Evolutionary conservation across 2,113 vertebrate genomes (phyloP).

Genomic region (Stictonetta naevosa): DNA sequence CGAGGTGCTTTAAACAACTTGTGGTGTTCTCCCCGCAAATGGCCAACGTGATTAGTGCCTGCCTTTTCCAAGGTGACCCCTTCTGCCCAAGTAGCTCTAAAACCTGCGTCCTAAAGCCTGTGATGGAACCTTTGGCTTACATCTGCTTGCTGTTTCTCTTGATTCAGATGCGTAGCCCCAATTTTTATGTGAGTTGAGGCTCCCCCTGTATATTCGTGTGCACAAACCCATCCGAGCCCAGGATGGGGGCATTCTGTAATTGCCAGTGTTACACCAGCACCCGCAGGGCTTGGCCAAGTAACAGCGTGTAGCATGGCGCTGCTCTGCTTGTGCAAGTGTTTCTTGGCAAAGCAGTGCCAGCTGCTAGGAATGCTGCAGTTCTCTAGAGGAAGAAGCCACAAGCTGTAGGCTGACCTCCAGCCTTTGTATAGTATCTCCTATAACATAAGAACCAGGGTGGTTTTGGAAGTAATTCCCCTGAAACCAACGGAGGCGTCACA

Average conservation of each 20-base stretch:
- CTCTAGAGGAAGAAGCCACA: background rate
- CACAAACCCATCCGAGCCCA: accelerated
- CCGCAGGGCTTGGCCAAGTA: accelerated
- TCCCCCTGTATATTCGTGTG: no score
- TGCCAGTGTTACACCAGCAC: background rate
- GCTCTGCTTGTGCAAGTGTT: background rate
- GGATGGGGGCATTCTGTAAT: background rate
- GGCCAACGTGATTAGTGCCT: background rate
- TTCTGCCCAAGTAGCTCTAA: background rate
- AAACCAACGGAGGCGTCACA: background rate
- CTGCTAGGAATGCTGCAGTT: background rate
- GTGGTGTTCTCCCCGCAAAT: background rate
- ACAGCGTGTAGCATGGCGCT: accelerated
- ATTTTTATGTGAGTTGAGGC: background rate
- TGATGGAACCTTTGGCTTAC: background rate
- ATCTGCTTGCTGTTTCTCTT: background rate
- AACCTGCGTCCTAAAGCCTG: background rate
- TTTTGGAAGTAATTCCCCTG: background rate
- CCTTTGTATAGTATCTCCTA: background rate
- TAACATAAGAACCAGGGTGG: accelerated
- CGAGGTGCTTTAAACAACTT: background rate
- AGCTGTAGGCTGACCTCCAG: background rate
- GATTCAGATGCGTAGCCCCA: accelerated
- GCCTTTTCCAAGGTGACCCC: conserved; percentile 37
- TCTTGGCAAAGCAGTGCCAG: background rate